phyloP scores from a whole-genome alignment of 2,888 invertebrate genomes.

The Cynaeus angustus region DNA sequence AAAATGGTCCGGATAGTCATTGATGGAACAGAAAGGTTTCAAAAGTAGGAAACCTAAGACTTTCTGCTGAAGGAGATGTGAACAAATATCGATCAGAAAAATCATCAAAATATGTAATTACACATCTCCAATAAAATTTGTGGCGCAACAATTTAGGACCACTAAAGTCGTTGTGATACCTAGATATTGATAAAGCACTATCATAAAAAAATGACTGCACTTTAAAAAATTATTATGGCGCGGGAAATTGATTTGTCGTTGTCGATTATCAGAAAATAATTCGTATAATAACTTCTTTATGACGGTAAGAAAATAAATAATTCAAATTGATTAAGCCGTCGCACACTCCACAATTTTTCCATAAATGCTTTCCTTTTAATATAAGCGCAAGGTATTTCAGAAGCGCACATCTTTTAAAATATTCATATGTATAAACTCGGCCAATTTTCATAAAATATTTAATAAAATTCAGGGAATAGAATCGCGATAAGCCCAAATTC shows the following conservation, averaged over 20 bases:
- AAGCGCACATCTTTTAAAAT: constrained; percentile 41
- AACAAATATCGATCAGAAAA: no score
- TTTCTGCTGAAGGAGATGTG: no score
- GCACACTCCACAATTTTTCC: constrained; percentile 31
- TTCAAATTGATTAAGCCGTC: constrained; percentile 34
- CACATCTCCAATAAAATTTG: no score
- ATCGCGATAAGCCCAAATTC: constrained; percentile 47
- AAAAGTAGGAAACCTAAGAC: no score
- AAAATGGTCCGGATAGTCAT: not conserved
- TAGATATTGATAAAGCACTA: no score
- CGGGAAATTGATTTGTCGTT: constrained; percentile 1
- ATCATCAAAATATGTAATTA: no score
- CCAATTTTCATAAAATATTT: constrained; percentile 51
- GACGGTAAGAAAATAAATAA: constrained; percentile 32
- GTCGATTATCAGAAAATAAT: constrained; percentile 32
- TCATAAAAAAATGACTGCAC: no score
- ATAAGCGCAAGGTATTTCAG: constrained; percentile 41
- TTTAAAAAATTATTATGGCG: no score
- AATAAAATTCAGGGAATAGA: constrained; percentile 49
- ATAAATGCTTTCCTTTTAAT: constrained; percentile 40
- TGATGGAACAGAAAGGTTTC: no score
- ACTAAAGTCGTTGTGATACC: no score
- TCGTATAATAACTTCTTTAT: constrained; percentile 13
- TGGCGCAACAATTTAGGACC: no score
- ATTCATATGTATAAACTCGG: constrained; percentile 49